Evolutionary conservation across 2,888 invertebrate species (phyloP).

Genomic region (Margaritifera margaritifera): DNA sequence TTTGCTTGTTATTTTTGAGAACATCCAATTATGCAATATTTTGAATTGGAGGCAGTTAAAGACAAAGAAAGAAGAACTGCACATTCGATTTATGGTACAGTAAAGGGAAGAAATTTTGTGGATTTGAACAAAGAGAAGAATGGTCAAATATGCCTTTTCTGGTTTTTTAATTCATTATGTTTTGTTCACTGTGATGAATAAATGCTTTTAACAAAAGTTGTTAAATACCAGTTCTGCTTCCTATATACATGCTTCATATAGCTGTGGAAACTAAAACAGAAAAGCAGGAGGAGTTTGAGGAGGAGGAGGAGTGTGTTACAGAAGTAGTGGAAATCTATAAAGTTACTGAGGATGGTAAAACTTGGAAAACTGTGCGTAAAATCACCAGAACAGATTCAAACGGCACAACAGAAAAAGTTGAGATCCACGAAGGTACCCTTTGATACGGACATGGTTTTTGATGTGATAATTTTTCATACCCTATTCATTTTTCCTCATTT

Average conservation of each 20-base stretch:
- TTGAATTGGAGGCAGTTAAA: too few species aligned
- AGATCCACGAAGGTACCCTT: constrained; percentile 60
- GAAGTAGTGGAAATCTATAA: constrained; percentile 63
- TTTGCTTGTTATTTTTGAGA: too few species aligned
- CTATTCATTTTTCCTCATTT: constrained; percentile 1
- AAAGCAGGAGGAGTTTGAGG: constrained; percentile 1
- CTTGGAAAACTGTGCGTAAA: constrained; percentile 63
- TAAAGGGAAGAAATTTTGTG: too few species aligned
- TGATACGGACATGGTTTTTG: constrained; percentile 25
- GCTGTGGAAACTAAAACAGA: not conserved
- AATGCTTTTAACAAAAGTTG: too few species aligned
- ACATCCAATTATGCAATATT: too few species aligned
- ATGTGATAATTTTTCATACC: constrained; percentile 3
- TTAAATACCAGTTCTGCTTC: too few species aligned
- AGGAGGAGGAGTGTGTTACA: constrained; percentile 43
- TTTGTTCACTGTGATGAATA: too few species aligned
- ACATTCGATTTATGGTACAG: too few species aligned
- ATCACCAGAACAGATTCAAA: constrained; percentile 59
- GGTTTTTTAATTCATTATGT: too few species aligned
- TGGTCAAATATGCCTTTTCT: too few species aligned
- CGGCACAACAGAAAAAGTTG: constrained; percentile 54
- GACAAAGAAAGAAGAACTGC: too few species aligned
- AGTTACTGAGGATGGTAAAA: constrained; percentile 59
- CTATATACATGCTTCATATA: not conserved
- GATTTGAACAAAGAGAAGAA: too few species aligned